phyloP scores from a whole-genome alignment of 1,140 invertebrate species.

The Idris sp. region DNA sequence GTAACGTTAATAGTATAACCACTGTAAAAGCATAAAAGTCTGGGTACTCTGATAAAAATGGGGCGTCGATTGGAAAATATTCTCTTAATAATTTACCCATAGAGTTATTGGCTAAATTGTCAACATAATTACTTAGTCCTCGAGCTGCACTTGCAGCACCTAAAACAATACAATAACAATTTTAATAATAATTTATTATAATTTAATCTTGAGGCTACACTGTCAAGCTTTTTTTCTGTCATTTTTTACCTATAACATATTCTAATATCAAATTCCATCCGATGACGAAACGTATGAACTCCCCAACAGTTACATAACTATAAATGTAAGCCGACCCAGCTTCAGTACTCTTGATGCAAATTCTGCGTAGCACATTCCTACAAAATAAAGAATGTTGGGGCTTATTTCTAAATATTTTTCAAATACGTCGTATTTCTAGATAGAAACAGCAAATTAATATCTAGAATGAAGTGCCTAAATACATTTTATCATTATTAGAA shows the following conservation, averaged over 20 bases:
- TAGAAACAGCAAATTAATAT: no score
- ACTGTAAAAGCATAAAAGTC: conserved; percentile 88
- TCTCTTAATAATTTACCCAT: conserved; percentile 85
- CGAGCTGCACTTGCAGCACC: conserved; percentile 94
- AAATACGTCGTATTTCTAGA: no score
- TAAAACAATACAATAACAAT: conserved; percentile 72
- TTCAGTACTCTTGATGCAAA: conserved; percentile 91
- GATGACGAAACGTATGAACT: conserved; percentile 87
- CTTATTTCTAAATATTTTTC: no score
- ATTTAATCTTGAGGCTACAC: no score
- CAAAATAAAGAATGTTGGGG: no score
- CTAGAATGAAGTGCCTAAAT: no score
- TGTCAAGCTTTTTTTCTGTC: no score
- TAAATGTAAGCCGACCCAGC: conserved; percentile 93
- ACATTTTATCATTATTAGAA: no score
- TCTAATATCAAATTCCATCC: conserved; percentile 95
- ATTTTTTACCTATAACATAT: conserved; percentile 93
- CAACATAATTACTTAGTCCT: conserved; percentile 94
- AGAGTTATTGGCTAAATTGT: conserved; percentile 86
- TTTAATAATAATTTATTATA: no score
- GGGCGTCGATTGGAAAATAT: conserved; percentile 84
- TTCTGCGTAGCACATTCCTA: conserved; percentile 91
- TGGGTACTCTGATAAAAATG: conserved; percentile 88
- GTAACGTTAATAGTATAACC: conserved; percentile 82
- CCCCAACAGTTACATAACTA: conserved; percentile 92